These are phyloP conservation scores for Perdita meconis DNA, from an alignment of 2,888 invertebrate species.

Conservation along the genomic window DNA sequence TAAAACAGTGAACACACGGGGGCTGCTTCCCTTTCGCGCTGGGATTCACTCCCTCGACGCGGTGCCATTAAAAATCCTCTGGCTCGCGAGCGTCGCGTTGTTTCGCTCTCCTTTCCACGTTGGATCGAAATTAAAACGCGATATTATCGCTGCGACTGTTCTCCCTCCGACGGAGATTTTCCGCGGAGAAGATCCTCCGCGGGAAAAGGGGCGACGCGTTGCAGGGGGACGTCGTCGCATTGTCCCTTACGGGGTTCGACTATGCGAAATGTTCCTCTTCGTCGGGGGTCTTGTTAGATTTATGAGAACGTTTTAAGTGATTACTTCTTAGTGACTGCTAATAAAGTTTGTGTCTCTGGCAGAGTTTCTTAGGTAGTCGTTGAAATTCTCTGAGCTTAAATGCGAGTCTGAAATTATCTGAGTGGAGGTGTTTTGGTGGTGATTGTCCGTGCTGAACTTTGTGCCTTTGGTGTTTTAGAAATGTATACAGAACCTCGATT, in stretches of 20 bases:
- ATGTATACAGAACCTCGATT: no score
- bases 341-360: background rate
- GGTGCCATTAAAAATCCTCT: constrained; percentile 20
- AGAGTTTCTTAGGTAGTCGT: no score
- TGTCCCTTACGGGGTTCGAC: background rate
- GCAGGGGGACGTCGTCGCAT: background rate
- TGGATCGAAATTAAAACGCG: constrained; percentile 27
- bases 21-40: background rate
- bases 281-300: no score
- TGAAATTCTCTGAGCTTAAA: no score
- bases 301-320: background rate
- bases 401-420: no score
- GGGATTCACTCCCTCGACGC: background rate
- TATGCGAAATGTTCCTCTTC: background rate
- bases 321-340: background rate
- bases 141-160: constrained; percentile 18
- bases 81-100: background rate
- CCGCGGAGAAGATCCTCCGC: background rate
- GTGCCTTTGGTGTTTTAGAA: no score
- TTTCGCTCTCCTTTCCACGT: background rate
- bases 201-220: background rate
- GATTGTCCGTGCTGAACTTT: no score
- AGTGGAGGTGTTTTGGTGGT: no score
- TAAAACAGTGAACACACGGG: constrained; percentile 26
- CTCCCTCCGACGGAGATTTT: background rate